A percentile compares a stretch with the other conserved stretches of the same genome.
Evolutionary conservation across 2,113 vertebrate species (phyloP).

Genomic region (Numenius arquata): DNA sequence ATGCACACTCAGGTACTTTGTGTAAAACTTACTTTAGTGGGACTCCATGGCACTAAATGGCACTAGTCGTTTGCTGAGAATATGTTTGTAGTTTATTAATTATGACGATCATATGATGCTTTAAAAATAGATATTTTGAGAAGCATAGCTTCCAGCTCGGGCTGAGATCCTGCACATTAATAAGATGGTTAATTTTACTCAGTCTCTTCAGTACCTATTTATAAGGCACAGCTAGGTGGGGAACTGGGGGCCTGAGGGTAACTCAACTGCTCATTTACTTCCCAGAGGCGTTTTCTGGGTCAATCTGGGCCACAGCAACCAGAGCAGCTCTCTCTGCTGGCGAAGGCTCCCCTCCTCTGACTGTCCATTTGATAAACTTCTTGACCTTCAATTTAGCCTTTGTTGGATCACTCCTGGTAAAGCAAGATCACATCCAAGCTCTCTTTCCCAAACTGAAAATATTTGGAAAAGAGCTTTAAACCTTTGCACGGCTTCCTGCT

Average conservation of each 20-base stretch:
- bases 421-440: not conserved
- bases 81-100: not conserved
- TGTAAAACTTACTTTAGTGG: not conserved
- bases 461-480: not conserved
- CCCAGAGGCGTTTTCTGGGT: not conserved
- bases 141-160: not conserved
- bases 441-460: not conserved
- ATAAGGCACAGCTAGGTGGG: not conserved
- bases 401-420: not conserved
- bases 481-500: not conserved
- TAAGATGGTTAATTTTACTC: not conserved
- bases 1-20: not conserved
- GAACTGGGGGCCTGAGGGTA: not conserved
- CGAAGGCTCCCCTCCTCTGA: not conserved
- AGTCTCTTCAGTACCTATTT: not conserved
- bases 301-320: not conserved
- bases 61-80: not conserved
- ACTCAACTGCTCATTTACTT: too few species aligned
- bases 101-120: not conserved
- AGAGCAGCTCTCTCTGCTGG: not conserved
- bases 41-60: not conserved
- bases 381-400: not conserved
- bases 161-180: not conserved
- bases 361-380: not conserved
- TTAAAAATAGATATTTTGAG: not conserved